These are phyloP conservation scores for Epirrita christyi DNA, from an alignment of 2,888 invertebrate species.

Conservation along the genomic window DNA sequence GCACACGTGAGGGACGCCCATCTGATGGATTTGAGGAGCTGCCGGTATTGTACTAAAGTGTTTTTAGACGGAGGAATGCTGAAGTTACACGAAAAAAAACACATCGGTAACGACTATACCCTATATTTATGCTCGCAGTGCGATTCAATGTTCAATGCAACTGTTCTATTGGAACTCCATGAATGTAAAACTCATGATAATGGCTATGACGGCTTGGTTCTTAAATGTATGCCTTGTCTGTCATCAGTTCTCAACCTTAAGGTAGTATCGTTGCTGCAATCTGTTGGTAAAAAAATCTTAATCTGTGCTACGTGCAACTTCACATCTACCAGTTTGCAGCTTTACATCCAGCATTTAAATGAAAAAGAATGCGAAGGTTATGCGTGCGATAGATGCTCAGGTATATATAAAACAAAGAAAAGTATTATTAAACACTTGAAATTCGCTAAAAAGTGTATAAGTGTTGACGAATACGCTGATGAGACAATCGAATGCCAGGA, in stretches of 20 bases:
- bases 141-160: constrained; percentile 38
- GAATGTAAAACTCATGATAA: constrained; percentile 47
- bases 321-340: constrained; percentile 26
- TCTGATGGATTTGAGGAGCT: constrained; percentile 48
- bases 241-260: constrained; percentile 60
- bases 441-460: constrained; percentile 29
- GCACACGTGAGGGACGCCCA: constrained; percentile 61
- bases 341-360: constrained; percentile 56
- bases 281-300: background rate
- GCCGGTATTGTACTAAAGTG: constrained; percentile 56
- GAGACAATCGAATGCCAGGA: constrained; percentile 39
- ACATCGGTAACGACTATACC: constrained; percentile 37
- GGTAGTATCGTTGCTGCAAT: constrained; percentile 29
- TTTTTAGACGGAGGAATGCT: constrained; percentile 44
- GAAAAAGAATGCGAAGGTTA: constrained; percentile 42
- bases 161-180: constrained; percentile 46
- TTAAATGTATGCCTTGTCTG: constrained; percentile 50
- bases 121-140: constrained; percentile 62
- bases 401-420: constrained; percentile 45
- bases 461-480: background rate
- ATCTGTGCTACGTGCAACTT: constrained; percentile 52
- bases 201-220: constrained; percentile 49
- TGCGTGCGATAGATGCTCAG: constrained; percentile 56
- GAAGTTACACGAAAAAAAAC: constrained; percentile 55
- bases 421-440: constrained; percentile 45